Conservation (phyloP, 1,140 invertebrate genomes). For the Bombus fervidus region DNA sequence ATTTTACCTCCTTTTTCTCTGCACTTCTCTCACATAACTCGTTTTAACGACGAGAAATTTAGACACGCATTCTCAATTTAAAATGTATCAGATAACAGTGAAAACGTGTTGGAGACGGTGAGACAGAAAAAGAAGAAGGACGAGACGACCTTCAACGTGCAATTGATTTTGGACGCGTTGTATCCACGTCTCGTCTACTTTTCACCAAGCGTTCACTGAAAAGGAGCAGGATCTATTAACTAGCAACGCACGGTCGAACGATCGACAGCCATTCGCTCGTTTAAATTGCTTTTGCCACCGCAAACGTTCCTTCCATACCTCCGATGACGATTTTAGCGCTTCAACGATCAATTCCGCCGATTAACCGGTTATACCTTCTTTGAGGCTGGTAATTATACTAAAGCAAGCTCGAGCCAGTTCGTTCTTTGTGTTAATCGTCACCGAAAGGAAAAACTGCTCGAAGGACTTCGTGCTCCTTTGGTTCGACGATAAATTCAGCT, state of each 20-base stretch:
- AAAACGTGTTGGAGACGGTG: background rate
- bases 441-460: background rate
- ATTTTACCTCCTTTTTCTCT: background rate
- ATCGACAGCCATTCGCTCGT: slow-evolving; percentile 12
- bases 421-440: slow-evolving; percentile 14
- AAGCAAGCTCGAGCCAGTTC: background rate
- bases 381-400: slow-evolving; percentile 11
- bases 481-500: background rate
- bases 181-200: background rate
- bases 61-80: background rate
- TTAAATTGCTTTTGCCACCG: slow-evolving; percentile 17
- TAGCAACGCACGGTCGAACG: slow-evolving; percentile 8
- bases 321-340: background rate
- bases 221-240: slow-evolving; percentile 4
- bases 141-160: background rate
- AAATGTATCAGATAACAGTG: slow-evolving; percentile 8
- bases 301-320: background rate
- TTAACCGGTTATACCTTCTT: slow-evolving; percentile 31
- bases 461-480: slow-evolving; percentile 21
- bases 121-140: too few species aligned
- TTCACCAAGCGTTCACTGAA: background rate
- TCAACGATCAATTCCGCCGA: background rate
- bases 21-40: background rate
- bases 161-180: background rate
- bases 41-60: background rate